Evolutionary conservation across 2,113 vertebrate species (phyloP).

Genomic region (Rhabdornis inornatus): DNA sequence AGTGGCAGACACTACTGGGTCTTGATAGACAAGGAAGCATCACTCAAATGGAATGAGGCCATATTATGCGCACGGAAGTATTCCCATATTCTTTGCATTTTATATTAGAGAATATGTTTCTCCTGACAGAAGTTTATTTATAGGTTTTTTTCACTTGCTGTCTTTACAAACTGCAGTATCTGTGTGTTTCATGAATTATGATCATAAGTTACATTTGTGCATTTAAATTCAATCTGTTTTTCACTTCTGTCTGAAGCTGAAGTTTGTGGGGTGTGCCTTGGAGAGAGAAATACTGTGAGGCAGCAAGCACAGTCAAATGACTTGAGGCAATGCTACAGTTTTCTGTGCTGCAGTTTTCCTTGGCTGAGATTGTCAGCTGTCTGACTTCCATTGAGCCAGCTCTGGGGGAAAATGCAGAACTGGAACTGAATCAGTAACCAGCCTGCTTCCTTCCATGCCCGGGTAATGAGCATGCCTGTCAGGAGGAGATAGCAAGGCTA

Average conservation of each 20-base stretch:
- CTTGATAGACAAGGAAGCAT: background rate
- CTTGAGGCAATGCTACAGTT: background rate
- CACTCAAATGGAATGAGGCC: background rate
- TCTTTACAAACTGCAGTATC: background rate
- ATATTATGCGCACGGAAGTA: background rate
- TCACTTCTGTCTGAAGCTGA: background rate
- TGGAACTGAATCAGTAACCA: conserved; percentile 16
- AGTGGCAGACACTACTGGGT: background rate
- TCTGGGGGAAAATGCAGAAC: background rate
- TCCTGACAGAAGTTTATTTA: background rate
- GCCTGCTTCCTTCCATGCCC: background rate
- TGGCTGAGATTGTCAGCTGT: background rate
- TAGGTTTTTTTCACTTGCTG: background rate
- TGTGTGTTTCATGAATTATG: background rate
- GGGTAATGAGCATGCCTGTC: background rate
- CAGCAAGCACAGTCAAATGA: background rate
- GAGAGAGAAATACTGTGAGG: background rate
- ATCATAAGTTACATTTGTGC: background rate
- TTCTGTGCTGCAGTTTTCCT: background rate
- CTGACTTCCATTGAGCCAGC: background rate
- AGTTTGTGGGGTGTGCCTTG: background rate
- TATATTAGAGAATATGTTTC: background rate
- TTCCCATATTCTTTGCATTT: background rate
- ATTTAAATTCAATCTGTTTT: background rate
- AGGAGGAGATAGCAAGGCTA: background rate